These are phyloP conservation scores for Tenrec ecaudatus DNA, from an alignment of 2,113 vertebrate species.

Conservation along the genomic window DNA sequence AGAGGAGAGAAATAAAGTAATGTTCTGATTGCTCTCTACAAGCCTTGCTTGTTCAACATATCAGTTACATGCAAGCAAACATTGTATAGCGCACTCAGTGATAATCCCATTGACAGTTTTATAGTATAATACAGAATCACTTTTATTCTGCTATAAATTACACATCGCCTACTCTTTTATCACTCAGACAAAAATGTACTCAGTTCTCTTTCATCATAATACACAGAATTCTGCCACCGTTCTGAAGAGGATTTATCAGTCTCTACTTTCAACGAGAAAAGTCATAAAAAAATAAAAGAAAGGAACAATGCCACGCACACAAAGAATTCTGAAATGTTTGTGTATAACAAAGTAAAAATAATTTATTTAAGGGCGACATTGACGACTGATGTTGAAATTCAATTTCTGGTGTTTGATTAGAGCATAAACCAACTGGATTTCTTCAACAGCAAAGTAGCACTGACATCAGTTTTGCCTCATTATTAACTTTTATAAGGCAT, in stretches of 20 bases:
- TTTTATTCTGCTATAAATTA: constrained; percentile 66
- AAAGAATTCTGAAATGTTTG: constrained; percentile 65
- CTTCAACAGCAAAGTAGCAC: constrained; percentile 54
- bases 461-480: constrained; percentile 60
- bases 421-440: constrained; percentile 58
- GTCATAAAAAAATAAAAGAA: background rate
- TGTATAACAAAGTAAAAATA: constrained; percentile 68
- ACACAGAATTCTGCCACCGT: background rate
- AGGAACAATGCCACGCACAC: background rate
- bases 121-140: constrained; percentile 31
- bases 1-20: background rate
- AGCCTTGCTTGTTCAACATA: background rate
- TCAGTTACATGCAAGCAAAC: constrained; percentile 28
- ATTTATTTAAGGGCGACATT: constrained; percentile 51
- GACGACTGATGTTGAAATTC: constrained; percentile 53
- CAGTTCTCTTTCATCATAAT: constrained; percentile 62
- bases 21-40: constrained; percentile 20
- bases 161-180: constrained; percentile 31
- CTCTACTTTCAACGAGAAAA: constrained; percentile 39
- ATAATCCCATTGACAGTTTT: constrained; percentile 68
- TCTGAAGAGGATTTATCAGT: constrained; percentile 41
- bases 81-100: constrained; percentile 39
- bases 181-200: constrained; percentile 64
- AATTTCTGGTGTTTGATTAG: constrained; percentile 61
- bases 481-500: constrained; percentile 44